Conservation (phyloP, 2,797 vertebrate species). For the Pseudomugil tenellus region DNA sequence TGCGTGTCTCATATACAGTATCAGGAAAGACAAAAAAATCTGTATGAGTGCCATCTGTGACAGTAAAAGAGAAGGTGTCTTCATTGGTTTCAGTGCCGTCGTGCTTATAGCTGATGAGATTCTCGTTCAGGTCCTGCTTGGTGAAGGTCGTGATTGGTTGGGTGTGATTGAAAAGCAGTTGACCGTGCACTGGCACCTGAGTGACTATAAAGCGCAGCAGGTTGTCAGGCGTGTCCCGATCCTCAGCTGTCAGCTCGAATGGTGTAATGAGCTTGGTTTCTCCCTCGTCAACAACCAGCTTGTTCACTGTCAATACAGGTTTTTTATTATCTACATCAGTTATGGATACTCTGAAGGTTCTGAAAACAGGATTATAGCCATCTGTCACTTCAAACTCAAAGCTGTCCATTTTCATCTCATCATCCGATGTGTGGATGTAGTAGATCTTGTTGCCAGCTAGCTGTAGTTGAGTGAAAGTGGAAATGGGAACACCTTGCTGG, state of each 20-base stretch:
- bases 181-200: constrained; percentile 87
- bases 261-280: constrained; percentile 87
- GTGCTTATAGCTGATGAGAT: constrained; percentile 87
- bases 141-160: constrained; percentile 84
- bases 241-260: constrained; percentile 88
- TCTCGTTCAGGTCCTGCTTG: constrained; percentile 89
- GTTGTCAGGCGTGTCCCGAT: constrained; percentile 86
- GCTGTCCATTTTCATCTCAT: constrained; percentile 90
- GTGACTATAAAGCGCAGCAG: constrained; percentile 85
- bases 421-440: constrained; percentile 87
- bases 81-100: constrained; percentile 85
- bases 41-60: constrained; percentile 87
- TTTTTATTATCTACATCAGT: constrained; percentile 90
- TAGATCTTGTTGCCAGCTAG: constrained; percentile 90
- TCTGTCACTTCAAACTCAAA: constrained; percentile 91
- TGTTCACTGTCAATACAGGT: constrained; percentile 85
- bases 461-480: constrained; percentile 88
- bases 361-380: constrained; percentile 86
- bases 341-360: constrained; percentile 88
- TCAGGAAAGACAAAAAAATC: constrained; percentile 89
- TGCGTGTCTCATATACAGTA: constrained; percentile 84
- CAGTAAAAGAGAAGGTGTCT: constrained; percentile 90
- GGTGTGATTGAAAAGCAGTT: constrained; percentile 86
- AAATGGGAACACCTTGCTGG: constrained; percentile 84
- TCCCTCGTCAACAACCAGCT: constrained; percentile 84